A percentile compares a stretch with the other conserved stretches of the same genome.
These are phyloP conservation scores for Spisula solida DNA, from an alignment of 2,888 invertebrate species.

Conservation along the genomic window DNA sequence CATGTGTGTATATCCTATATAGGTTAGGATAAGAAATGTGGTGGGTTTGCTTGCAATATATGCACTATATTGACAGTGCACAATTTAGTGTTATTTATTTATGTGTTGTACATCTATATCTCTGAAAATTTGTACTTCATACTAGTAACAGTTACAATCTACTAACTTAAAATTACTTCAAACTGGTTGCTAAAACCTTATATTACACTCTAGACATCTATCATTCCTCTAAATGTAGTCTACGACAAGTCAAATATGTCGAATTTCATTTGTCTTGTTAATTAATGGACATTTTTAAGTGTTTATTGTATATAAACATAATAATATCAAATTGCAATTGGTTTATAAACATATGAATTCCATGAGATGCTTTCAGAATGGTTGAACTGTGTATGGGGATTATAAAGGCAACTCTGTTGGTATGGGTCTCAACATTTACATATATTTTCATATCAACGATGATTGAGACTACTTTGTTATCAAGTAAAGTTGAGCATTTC, in stretches of 20 bases:
- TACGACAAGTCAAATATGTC: background rate
- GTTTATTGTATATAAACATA: background rate
- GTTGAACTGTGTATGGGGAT: background rate
- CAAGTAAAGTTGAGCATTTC: constrained; percentile 1
- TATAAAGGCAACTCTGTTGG: constrained; percentile 10
- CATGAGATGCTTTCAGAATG: constrained; percentile 21
- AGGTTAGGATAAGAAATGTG: constrained; percentile 13
- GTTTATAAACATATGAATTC: background rate
- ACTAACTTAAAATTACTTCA: background rate
- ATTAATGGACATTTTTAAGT: background rate
- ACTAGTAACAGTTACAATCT: constrained; percentile 5
- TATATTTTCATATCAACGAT: background rate
- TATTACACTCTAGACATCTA: background rate
- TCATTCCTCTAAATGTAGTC: background rate
- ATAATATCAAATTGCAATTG: background rate
- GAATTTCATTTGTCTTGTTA: background rate
- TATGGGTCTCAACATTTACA: background rate
- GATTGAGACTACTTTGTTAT: background rate
- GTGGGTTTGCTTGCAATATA: constrained; percentile 41
- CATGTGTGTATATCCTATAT: constrained; percentile 39
- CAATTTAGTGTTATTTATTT: constrained; percentile 21
- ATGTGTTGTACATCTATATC: constrained; percentile 38
- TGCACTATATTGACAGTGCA: constrained; percentile 19
- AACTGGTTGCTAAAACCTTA: background rate
- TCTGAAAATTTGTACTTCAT: constrained; percentile 17